A percentile compares a stretch with the other conserved stretches of the same genome.
These are phyloP conservation scores for Hydrozoanthus tunicans DNA, from an alignment of 64 coral and sea anemone genomes.

Conservation along the genomic window DNA sequence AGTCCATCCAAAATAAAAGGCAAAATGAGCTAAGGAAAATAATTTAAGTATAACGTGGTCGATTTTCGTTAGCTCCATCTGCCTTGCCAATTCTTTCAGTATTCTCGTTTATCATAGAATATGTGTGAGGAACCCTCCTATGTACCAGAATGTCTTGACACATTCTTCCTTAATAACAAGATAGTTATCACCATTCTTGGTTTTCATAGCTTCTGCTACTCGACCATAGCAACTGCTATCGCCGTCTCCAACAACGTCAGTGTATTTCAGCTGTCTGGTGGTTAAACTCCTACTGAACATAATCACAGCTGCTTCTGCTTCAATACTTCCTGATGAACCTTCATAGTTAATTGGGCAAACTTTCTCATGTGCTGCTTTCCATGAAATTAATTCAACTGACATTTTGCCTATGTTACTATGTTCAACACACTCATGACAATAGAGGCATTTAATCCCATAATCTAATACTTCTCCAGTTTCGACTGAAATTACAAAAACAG, in stretches of 20 bases:
- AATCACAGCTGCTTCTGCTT: conserved; percentile 8
- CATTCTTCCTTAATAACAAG: background rate
- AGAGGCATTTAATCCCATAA: conserved; percentile 40
- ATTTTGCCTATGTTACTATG: conserved; percentile 30
- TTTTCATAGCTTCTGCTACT: conserved; percentile 22
- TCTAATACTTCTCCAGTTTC: conserved; percentile 14
- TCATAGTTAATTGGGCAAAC: conserved; percentile 30
- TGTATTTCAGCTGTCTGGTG: conserved; percentile 5
- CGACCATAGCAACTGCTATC: conserved; percentile 17
- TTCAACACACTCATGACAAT: conserved; percentile 40
- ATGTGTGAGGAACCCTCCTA: too few species aligned
- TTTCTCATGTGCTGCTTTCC: conserved; percentile 17
- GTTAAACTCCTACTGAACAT: conserved; percentile 11
- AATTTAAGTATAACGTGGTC: too few species aligned
- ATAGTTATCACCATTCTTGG: background rate
- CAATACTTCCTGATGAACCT: conserved; percentile 37
- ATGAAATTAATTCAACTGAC: conserved; percentile 13
- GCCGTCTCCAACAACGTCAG: background rate
- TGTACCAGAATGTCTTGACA: background rate
- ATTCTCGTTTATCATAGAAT: too few species aligned
- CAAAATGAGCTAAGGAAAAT: too few species aligned
- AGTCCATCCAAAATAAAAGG: too few species aligned
- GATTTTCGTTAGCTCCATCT: too few species aligned
- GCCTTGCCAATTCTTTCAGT: too few species aligned
- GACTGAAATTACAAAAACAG: conserved; percentile 19